Conservation (phyloP, 2,888 invertebrate genomes). For the Nomada fabriciana region DNA sequence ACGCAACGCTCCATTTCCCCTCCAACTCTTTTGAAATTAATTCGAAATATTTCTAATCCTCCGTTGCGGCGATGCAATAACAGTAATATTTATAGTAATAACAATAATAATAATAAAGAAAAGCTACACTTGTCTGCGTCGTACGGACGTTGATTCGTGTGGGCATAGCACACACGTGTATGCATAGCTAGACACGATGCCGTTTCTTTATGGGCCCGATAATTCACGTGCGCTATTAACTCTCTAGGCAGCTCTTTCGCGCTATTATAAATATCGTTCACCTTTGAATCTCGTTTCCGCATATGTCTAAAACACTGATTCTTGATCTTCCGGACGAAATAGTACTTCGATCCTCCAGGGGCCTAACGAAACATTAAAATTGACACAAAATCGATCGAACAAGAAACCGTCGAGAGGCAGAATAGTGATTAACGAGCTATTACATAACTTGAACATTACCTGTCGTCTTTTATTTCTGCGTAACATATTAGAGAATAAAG, state of each 20-base stretch:
- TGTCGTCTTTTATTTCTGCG: constrained; percentile 6
- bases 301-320: constrained; percentile 38
- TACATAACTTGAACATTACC: constrained; percentile 40
- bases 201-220: constrained; percentile 36
- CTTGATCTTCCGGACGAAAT: constrained; percentile 14
- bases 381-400: constrained; percentile 19
- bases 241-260: constrained; percentile 34
- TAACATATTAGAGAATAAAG: background rate
- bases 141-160: constrained; percentile 3
- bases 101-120: background rate
- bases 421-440: constrained; percentile 37
- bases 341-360: background rate
- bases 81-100: no score
- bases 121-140: background rate
- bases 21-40: background rate
- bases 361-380: background rate
- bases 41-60: no score
- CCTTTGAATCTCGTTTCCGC: constrained; percentile 40
- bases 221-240: constrained; percentile 45
- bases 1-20: background rate
- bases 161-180: background rate
- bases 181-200: background rate
- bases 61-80: no score
- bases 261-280: constrained; percentile 48
- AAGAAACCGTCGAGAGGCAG: background rate